Base-by-base conservation (phyloP, 2,888 invertebrate species). In the Tipula lateralis region DNA sequence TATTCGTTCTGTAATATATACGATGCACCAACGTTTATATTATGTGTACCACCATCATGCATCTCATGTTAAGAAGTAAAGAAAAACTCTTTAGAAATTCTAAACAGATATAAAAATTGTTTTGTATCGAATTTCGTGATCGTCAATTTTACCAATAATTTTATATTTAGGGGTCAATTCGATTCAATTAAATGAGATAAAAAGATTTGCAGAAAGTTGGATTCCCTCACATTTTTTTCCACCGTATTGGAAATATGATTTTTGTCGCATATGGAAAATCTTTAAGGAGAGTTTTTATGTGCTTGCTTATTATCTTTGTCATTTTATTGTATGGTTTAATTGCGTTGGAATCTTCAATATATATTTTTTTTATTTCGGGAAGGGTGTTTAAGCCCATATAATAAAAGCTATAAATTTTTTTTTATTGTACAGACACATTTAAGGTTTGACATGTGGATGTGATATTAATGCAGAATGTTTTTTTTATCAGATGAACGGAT, bases 141-240 rank as follows among this genome's bases (percentile, higher is more conserved):
- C 66, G 66, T 66, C 66, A 66, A 66, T 66, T 66, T 66, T 66
- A 66, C 66, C 66, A 66, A 66, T 66, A 66, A 66, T 66, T 66
- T 66, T 66, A 66, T 66, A 24, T 66, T 66, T 19, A 66, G 66
- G 66, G 66, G 66, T 66, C 66, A 66, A 66, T 66, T 66, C 66
- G 24, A 66, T 66, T 66, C 66, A 66, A 66, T 66, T 66, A 66
- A 66, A 66, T 9, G 66, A 66, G 66, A 66, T 66, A 66, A 66
- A 66, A 66, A 66, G 66, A 66, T 66, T 66, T 66, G n/a, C n/a
- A 66, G 24, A 66, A 2, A 66, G 9, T 24, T 44, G 2, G n/a
- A 4, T 66, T 66, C 66, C 66, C 66, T 66, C 24, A 66, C 12
- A 66, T 24, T 66, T 16, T 66, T 9, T 9, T 66, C n/a, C 9